A percentile compares a stretch with the other conserved stretches of the same genome.
Conservation (phyloP, 37 sponge, comb jelly and placozoan species). For the Ianthella basta region DNA sequence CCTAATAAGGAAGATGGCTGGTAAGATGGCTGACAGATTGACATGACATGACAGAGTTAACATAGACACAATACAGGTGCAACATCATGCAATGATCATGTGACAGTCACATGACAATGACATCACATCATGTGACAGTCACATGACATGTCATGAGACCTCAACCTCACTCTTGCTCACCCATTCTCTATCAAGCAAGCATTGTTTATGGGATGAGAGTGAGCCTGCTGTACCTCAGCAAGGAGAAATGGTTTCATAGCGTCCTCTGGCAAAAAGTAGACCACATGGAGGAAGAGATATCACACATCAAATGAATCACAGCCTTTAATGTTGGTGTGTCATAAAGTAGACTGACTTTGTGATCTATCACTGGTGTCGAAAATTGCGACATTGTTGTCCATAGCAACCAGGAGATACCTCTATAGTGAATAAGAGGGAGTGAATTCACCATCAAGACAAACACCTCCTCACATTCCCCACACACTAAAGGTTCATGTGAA, state of each 20-base stretch:
- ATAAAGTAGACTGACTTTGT: background rate
- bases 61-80: too few relatives aligned
- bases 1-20: too few relatives aligned
- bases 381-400: background rate
- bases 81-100: too few relatives aligned
- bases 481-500: too few relatives aligned
- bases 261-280: background rate
- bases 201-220: background rate
- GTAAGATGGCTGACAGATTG: too few relatives aligned
- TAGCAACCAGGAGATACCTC: constrained; percentile 7
- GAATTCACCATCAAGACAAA: background rate
- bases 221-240: background rate
- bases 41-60: too few relatives aligned
- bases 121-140: too few relatives aligned
- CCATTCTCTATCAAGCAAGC: constrained; percentile 4
- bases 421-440: too few relatives aligned
- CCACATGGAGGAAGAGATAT: background rate
- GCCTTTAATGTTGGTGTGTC: background rate
- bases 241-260: background rate
- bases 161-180: background rate
- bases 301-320: background rate
- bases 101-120: too few relatives aligned
- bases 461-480: too few relatives aligned
- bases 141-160: too few relatives aligned
- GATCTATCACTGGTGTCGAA: background rate